Percentiles rank a stretch among this genome's conserved stretches.
Conservation (phyloP, 1,140 invertebrate species). For the Philopotamus ludificatus region DNA sequence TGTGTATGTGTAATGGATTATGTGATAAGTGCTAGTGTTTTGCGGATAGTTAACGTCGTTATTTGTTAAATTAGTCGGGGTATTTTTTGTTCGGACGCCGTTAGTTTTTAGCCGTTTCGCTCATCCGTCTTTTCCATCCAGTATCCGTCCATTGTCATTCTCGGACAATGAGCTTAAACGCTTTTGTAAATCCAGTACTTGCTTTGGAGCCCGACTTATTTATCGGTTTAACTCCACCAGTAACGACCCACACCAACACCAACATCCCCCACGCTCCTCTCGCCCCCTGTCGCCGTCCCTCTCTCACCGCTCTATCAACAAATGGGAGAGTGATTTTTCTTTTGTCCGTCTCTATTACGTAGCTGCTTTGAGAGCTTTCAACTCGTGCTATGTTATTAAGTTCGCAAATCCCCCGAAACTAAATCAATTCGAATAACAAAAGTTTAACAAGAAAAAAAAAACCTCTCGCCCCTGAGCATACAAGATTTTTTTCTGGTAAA, state of each 20-base stretch:
- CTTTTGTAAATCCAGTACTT: constrained; percentile 23
- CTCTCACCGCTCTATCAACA: constrained; percentile 6
- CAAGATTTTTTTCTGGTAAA: no score
- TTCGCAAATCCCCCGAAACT: background rate
- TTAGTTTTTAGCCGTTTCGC: background rate
- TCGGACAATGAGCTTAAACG: constrained; percentile 30
- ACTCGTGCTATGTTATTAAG: constrained; percentile 4
- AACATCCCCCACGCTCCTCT: no score
- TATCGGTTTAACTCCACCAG: constrained; percentile 13
- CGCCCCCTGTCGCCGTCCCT: background rate
- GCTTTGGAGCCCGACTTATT: constrained; percentile 20
- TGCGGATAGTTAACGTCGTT: no score
- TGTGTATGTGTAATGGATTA: no score
- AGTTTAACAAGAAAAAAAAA: no score
- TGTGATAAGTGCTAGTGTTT: no score
- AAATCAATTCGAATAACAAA: no score
- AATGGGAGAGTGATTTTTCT: constrained; percentile 16
- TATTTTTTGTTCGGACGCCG: no score
- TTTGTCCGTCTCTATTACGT: constrained; percentile 14
- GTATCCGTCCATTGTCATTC: constrained; percentile 21
- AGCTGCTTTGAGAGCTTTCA: constrained; percentile 5
- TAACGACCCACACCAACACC: no score
- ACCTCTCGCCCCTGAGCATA: no score
- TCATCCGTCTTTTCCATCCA: background rate
- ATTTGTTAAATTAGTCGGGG: no score